Evolutionary conservation across 2,113 vertebrate species (phyloP).

Genomic region (Edolisoma coerulescens): DNA sequence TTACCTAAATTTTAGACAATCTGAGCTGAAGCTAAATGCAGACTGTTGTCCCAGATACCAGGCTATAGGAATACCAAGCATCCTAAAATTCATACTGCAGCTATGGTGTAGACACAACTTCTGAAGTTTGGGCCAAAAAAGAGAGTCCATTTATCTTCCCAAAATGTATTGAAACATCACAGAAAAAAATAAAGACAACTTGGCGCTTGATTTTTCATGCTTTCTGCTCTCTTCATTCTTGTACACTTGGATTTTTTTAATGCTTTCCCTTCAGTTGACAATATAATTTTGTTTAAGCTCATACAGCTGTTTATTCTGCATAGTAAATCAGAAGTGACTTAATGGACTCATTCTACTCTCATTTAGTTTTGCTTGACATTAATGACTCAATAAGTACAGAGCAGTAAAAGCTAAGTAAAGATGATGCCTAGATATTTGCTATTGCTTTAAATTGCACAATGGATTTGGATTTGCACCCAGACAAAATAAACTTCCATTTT

Average conservation of each 20-base stretch:
- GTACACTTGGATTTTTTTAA: rapidly evolving
- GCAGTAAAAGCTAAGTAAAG: neutral
- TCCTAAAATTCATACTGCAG: neutral
- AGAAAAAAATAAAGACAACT: neutral
- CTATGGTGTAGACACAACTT: neutral
- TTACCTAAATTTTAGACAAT: neutral
- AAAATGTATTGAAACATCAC: neutral
- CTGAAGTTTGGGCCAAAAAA: neutral
- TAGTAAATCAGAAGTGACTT: neutral
- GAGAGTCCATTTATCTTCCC: neutral
- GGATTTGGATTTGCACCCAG: neutral
- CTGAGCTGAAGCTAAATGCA: neutral
- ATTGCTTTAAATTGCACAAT: neutral
- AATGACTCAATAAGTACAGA: neutral
- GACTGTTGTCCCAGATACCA: neutral
- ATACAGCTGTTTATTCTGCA: neutral
- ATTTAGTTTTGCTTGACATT: neutral
- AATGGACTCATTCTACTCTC: neutral
- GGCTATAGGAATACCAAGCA: neutral
- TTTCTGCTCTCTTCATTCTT: neutral
- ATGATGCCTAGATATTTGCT: neutral
- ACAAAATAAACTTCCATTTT: neutral
- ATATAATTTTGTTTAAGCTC: neutral
- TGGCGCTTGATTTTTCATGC: neutral
- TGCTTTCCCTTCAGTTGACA: neutral